A percentile compares a stretch with the other conserved stretches of the same genome.
These are phyloP conservation scores for Panthera tigris DNA, from an alignment of 2,113 vertebrate genomes.

Conservation along the genomic window DNA sequence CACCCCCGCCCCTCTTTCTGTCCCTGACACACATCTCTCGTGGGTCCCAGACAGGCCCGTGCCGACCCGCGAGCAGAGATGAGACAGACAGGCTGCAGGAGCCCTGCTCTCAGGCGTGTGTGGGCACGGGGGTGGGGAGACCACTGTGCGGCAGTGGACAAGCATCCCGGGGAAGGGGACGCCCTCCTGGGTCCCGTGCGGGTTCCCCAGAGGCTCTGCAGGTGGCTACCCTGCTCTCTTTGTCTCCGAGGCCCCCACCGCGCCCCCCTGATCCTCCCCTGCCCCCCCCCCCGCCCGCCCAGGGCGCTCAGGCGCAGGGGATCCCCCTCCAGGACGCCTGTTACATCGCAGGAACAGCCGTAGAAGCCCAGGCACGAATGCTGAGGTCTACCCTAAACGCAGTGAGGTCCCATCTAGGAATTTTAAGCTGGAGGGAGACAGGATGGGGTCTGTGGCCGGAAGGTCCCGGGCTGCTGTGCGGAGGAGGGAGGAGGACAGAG, in stretches of 20 bases:
- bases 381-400: background rate
- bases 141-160: background rate
- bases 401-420: background rate
- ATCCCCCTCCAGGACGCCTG: background rate
- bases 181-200: accelerated
- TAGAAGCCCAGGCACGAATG: background rate
- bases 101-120: too few relatives aligned
- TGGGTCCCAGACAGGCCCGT: background rate
- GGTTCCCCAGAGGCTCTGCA: background rate
- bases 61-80: background rate
- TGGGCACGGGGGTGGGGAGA: accelerated
- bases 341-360: too few relatives aligned
- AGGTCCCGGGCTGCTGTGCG: background rate
- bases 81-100: background rate
- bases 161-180: accelerated
- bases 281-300: background rate
- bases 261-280: background rate
- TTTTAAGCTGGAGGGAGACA: background rate
- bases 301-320: accelerated
- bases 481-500: background rate
- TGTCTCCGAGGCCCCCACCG: background rate
- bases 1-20: background rate
- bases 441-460: background rate
- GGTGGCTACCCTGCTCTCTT: accelerated
- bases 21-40: background rate